A percentile compares a stretch with the other conserved stretches of the same genome.
Conservation (phyloP, 2,888 invertebrate species). For the Philhelius pedissequus region DNA sequence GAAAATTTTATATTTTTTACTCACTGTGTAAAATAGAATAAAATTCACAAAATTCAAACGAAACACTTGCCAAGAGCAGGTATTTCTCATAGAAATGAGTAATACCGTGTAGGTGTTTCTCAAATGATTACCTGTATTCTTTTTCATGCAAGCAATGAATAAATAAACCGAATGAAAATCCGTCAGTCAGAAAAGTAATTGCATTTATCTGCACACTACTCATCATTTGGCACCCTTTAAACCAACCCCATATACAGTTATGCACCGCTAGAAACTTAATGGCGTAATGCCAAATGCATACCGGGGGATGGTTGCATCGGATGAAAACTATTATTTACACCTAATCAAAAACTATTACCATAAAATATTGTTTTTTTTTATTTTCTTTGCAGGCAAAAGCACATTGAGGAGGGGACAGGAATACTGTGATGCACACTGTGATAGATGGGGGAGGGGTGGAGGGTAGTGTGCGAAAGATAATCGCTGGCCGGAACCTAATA, state of each 20-base stretch:
- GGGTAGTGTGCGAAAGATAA: neutral
- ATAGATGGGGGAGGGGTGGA: neutral
- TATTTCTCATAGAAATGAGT: neutral
- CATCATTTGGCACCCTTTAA: conserved; percentile 10
- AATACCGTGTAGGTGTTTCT: neutral
- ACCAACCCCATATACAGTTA: neutral
- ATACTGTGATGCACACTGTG: neutral
- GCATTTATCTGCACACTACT: neutral
- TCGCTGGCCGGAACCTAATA: conserved; percentile 26
- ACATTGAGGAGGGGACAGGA: neutral
- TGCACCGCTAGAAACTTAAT: neutral
- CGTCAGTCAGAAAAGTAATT: neutral
- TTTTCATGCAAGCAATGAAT: neutral
- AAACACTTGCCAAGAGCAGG: neutral
- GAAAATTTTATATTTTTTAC: neutral
- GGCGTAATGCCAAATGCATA: conserved; percentile 50
- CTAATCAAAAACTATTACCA: conserved; percentile 48
- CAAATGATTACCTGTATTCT: conserved; percentile 5
- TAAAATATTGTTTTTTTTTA: neutral
- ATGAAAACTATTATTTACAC: conserved; percentile 33
- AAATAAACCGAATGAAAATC: neutral
- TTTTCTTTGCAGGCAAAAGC: neutral
- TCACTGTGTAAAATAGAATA: neutral
- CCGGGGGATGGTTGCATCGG: neutral
- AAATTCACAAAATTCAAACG: neutral